Base-by-base conservation (phyloP, 2,888 invertebrate species). In the Diplazon laetatorius region DNA sequence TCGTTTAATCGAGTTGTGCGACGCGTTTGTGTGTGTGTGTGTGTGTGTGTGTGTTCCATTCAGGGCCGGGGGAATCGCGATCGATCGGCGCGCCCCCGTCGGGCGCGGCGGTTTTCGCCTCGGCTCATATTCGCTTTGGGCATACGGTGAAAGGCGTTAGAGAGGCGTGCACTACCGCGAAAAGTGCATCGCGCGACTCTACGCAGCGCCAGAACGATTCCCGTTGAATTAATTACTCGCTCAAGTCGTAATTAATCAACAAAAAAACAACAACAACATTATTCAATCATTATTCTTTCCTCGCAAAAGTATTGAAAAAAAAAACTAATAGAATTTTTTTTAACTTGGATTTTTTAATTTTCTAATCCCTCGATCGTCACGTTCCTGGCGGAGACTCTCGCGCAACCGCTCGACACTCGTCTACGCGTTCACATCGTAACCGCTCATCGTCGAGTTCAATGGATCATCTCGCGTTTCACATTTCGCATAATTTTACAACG, bases 1-100 rank as follows among this genome's bases (percentile, higher is more conserved):
- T 72, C 63, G 63, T 72, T 30, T 63, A 55, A 72, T 72, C 72
- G 52, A 55, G 30, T 52, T 14, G 52, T n/a, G n/a, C n/a, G n/a
- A n/a, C n/a, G n/a, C n/a, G n/a, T n/a, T n/a, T n/a, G n/a, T n/a
- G n/a, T n/a, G n/a, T n/a, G n/a, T n/a, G n/a, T n/a, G n/a, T n/a
- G n/a, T n/a, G 22, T n/a, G 52, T 37, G 14, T n/a, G 1, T 35
- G n/a, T n/a, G n/a, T n/a, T n/a, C n/a, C 48, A 42, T 55, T 55
- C 42, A n/a, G 2, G 42, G 2, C n/a, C 52, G 52, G 62, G 72
- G 25, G 52, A 50, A 59, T 72, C 62, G 63, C 55, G 63, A 37
- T 72, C 62, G 72, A 72, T 62, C 62, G 44, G 70, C 50, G 39
- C 46, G 37, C 70, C 50, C 44, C 16, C 55, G 9, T 55, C 63